Evolutionary conservation across 1,140 invertebrate genomes (phyloP).

Genomic region (Drosophila baimaii): DNA sequence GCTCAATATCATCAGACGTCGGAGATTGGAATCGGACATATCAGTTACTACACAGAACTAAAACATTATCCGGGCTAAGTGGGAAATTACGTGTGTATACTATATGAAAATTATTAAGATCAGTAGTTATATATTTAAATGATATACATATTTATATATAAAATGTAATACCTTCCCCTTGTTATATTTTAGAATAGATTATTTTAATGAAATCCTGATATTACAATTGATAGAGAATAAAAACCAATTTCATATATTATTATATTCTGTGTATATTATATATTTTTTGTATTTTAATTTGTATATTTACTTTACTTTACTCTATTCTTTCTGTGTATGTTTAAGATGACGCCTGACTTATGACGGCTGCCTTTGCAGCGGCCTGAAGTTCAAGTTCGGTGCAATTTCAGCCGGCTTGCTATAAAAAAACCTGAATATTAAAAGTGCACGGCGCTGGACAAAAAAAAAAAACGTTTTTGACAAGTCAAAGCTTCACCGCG

Average conservation of each 20-base stretch:
- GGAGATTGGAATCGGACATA: conserved; percentile 26
- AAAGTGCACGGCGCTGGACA: conserved; percentile 42
- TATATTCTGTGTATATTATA: too few relatives aligned
- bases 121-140: too few relatives aligned
- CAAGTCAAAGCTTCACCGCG: conserved; percentile 30
- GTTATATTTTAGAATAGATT: too few relatives aligned
- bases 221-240: too few relatives aligned
- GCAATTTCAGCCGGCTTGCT: conserved; percentile 63
- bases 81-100: too few relatives aligned
- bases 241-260: neutral
- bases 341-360: conserved; percentile 21
- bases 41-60: conserved; percentile 41
- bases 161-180: too few relatives aligned
- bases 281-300: too few relatives aligned
- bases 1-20: conserved; percentile 27
- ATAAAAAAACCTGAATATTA: conserved; percentile 56
- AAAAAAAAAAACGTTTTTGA: conserved; percentile 17
- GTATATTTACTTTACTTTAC: too few relatives aligned
- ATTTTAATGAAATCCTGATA: too few relatives aligned
- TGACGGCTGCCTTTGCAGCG: conserved; percentile 60
- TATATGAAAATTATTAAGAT: too few relatives aligned
- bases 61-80: neutral
- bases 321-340: neutral
- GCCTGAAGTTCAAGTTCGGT: conserved; percentile 81
- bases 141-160: too few relatives aligned